Conservation (phyloP, 2,888 invertebrate genomes). For the Poecilobothrus nobilitatus region DNA sequence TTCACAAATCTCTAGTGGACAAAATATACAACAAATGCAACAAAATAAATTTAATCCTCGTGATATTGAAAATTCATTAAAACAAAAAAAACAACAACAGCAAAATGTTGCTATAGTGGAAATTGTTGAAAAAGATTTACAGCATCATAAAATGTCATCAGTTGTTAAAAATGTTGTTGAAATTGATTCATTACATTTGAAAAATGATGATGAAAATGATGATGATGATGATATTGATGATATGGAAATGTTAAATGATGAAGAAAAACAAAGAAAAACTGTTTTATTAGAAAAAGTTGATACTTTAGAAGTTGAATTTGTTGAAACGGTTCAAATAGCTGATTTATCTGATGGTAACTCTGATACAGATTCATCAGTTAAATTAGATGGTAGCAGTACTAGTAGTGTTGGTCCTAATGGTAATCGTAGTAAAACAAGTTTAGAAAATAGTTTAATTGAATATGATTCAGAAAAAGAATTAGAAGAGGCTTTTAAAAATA, state of each 20-base stretch:
- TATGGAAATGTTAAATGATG: constrained; percentile 20
- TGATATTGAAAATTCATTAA: constrained; percentile 30
- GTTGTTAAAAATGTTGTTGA: constrained; percentile 31
- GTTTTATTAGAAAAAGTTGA: constrained; percentile 48
- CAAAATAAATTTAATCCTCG: constrained; percentile 20
- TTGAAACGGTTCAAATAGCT: constrained; percentile 50
- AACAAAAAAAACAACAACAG: constrained; percentile 22
- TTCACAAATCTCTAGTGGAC: constrained; percentile 54
- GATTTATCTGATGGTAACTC: constrained; percentile 47
- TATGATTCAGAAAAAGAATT: constrained; percentile 24
- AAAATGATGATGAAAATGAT: constrained; percentile 23
- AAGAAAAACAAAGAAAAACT: constrained; percentile 32
- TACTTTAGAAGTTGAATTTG: constrained; percentile 49
- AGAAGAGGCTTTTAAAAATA: constrained; percentile 19
- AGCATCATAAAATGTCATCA: constrained; percentile 54
- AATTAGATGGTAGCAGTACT: constrained; percentile 25
- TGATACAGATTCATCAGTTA: constrained; percentile 43
- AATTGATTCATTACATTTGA: neutral
- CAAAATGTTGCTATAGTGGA: constrained; percentile 51
- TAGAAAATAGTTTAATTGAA: constrained; percentile 20
- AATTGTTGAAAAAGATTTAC: constrained; percentile 59
- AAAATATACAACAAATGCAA: constrained; percentile 8
- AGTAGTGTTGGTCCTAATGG: neutral
- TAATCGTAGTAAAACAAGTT: constrained; percentile 26
- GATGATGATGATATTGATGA: constrained; percentile 27